These are phyloP conservation scores for Procambarus clarkii DNA, from an alignment of 1,140 invertebrate species.

Conservation along the genomic window DNA sequence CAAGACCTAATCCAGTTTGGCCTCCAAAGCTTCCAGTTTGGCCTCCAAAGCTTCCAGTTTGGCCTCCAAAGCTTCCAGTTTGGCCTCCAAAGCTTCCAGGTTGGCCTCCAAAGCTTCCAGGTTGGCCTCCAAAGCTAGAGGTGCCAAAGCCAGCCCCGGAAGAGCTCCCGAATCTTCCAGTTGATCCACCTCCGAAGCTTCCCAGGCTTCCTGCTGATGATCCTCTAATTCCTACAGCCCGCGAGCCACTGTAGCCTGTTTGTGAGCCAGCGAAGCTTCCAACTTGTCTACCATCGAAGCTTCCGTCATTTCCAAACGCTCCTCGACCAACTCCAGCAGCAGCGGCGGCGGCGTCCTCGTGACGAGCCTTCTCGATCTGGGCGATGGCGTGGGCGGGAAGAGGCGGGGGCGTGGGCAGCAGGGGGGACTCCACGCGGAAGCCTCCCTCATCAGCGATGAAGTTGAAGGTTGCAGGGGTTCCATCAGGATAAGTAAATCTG, in stretches of 20 bases:
- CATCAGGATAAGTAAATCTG: constrained; percentile 40
- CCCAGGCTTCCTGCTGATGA: background rate
- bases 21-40: too few species aligned
- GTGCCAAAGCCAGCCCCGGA: background rate
- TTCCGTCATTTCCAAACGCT: background rate
- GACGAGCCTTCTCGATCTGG: constrained; percentile 42
- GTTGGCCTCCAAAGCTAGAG: too few species aligned
- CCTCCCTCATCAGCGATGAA: constrained; percentile 44
- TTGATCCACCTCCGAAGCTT: background rate
- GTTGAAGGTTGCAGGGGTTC: constrained; percentile 17
- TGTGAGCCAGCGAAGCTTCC: background rate
- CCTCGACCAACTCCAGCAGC: background rate
- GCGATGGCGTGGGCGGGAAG: constrained; percentile 31
- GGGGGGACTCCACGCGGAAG: constrained; percentile 36
- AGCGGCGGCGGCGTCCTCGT: constrained; percentile 8
- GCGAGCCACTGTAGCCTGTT: background rate
- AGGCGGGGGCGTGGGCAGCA: constrained; percentile 8
- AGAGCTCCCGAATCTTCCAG: background rate
- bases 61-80: too few species aligned
- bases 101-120: background rate
- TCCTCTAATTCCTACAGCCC: too few species aligned
- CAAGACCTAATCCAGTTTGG: too few species aligned
- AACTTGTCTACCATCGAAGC: too few species aligned
- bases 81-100: background rate
- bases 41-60: too few species aligned